Conservation (phyloP, 1,140 invertebrate species). For the Drosophila ambigua region DNA sequence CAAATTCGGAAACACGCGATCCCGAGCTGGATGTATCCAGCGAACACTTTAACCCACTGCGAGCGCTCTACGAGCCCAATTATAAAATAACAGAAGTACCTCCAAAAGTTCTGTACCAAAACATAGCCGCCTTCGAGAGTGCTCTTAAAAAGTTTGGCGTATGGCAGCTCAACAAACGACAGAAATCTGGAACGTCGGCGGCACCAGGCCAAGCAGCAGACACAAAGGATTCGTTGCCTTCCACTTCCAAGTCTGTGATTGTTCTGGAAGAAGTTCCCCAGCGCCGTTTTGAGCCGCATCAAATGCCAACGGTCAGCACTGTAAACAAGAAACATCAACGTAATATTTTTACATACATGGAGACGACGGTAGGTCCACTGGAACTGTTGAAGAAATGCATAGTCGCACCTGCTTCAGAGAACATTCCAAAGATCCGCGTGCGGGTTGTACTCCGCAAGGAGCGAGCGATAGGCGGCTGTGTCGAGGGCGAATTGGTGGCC, state of each 20-base stretch:
- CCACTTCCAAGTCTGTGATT: slow-evolving; percentile 21
- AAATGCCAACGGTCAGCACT: slow-evolving; percentile 64
- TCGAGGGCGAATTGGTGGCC: slow-evolving; percentile 91
- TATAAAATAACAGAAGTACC: slow-evolving; percentile 84
- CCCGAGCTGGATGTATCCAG: slow-evolving; percentile 86
- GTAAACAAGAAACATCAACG: slow-evolving; percentile 65
- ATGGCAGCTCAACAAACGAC: slow-evolving; percentile 60
- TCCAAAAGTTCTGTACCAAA: slow-evolving; percentile 75
- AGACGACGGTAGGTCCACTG: slow-evolving; percentile 87
- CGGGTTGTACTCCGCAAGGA: slow-evolving; percentile 89
- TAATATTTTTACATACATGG: slow-evolving; percentile 88
- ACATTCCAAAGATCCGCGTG: slow-evolving; percentile 84
- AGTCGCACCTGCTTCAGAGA: slow-evolving; percentile 69
- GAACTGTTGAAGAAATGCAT: slow-evolving; percentile 86
- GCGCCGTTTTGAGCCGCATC: slow-evolving; percentile 63
- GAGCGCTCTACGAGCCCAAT: slow-evolving; percentile 87
- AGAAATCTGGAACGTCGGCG: slow-evolving; percentile 23
- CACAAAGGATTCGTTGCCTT: slow-evolving; percentile 1
- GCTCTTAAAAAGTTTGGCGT: slow-evolving; percentile 64
- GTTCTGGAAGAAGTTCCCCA: slow-evolving; percentile 3
- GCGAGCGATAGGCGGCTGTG: slow-evolving; percentile 89
- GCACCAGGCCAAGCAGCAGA: not conserved
- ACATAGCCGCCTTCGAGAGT: slow-evolving; percentile 77
- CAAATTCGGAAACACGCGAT: not conserved
- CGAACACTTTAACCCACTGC: slow-evolving; percentile 88